Evolutionary conservation across 2,113 vertebrate genomes (phyloP).

Genomic region (Mormoops blainvillei): DNA sequence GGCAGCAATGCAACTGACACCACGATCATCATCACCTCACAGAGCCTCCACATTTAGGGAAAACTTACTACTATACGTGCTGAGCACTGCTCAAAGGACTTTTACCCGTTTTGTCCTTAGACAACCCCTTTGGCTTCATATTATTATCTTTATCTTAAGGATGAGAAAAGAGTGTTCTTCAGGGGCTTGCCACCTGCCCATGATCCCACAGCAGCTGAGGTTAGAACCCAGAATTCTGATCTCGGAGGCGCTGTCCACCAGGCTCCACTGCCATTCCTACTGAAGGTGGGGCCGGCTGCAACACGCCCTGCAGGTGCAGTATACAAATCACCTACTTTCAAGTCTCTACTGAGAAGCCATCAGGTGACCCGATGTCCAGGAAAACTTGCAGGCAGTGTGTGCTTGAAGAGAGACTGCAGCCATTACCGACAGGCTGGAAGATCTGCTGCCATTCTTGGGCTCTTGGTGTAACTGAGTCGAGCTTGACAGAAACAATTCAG

Average conservation of each 20-base stretch:
- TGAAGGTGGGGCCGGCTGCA: neutral
- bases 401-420: neutral
- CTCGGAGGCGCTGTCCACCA: neutral
- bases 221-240: neutral
- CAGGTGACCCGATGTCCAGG: neutral
- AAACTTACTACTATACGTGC: neutral
- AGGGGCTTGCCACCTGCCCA: neutral
- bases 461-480: neutral
- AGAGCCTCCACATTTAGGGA: neutral
- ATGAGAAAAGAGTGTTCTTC: neutral
- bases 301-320: too few species aligned
- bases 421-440: neutral
- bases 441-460: neutral
- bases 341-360: neutral
- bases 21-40: rapidly evolving
- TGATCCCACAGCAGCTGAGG: neutral
- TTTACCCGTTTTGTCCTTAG: neutral
- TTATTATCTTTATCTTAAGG: neutral
- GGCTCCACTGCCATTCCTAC: neutral
- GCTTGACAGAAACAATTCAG: neutral
- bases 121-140: neutral
- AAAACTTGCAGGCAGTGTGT: neutral
- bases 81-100: neutral
- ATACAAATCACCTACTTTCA: neutral
- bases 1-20: neutral